Evolutionary conservation across 1,140 invertebrate species (phyloP), one percentile per base, ranked within the genome.

Genomic region (Stegodyphus mimosarum): DNA sequence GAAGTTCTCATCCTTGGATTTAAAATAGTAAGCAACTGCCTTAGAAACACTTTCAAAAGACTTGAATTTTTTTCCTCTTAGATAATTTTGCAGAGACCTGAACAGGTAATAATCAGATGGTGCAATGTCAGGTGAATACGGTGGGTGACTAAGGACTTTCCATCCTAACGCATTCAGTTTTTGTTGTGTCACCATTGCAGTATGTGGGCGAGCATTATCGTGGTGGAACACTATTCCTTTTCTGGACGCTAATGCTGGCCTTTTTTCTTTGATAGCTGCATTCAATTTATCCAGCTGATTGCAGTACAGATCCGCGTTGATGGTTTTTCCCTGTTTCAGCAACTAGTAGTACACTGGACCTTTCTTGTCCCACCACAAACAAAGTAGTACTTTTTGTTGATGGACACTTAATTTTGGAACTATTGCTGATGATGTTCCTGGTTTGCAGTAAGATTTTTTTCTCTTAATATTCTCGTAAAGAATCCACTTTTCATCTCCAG

Each of bases 31-130:
- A 67, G 64, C 64, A 67, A 67, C 64, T 67, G 64, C 85, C 51
- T 76, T 76, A 76, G 60, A 76, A 76, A 76, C 73, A 76, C 73
- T 76, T 76, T 76, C 73, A 76, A 76, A 76, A 76, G 73, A 76
- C 73, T 76, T 76, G 55, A 76, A 76, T 76, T 67, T 78, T 78
- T 78, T 78, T 18, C 73, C 72, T 15, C 7, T 67, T 72, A 86
- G 55, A 70, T 69, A 69, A 60, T 86, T 86, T 78, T 77, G 51
- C 33, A 86, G 67, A 63, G 48, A 71, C 55, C 75, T 53, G 74
- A 86, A 86, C 52, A 86, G 66, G 63, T 86, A 72, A 60, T 78
- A 90, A 84, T 90, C 90, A 75, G 87, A 88, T 33, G 90, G 89
- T 33, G 90, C 88, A 67, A 90, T 85, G 84, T 91, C 64, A 67